Base-by-base conservation (phyloP, 2,888 invertebrate species). In the Drosophila stalkeri region DNA sequence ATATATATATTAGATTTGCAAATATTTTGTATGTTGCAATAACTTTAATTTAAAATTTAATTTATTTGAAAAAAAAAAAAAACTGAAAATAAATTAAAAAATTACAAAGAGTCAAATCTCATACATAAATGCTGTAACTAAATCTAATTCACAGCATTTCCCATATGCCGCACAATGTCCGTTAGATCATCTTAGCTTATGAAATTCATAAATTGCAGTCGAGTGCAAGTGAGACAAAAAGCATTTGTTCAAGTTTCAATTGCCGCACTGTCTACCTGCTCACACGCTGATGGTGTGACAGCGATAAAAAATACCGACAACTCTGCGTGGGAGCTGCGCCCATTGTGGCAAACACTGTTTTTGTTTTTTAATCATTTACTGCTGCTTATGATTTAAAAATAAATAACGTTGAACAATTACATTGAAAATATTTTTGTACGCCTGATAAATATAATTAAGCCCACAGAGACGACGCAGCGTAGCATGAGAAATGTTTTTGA, bases 331-430 rank as follows among this genome's bases (percentile, higher is more conserved):
- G 56, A 60, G 37, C 64, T 18, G 1, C 55, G 55, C 54, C 18
- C 16, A 31, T 27, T 74, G 80, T 59, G 51, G 33, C 64, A 57
- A 61, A 64, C 66, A 73, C 64, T 35, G 43, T 27, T 62, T 11
- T 23, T 44, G 14, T 8, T 14, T 62, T 12, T 41, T 2, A 8
- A n/a, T 49, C 18, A 35, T 7, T 46, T 37, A 23, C 12, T 44
- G 39, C 6, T 33, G 35, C 27, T 39, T 47, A n/a, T 2, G 18
- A 14, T n/a, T 11, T 27, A 35, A 16, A 39, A 65, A 65, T 49
- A 51, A 54, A 39, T 49, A 31, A 49, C 14, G 33, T 9, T 35
- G n/a, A 35, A 16, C 20, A 23, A 54, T 49, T 18, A 31, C n/a
- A 27, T 9, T 46, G 27, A n/a, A n/a, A n/a, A 3, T 12, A 49